Evolutionary conservation across 2,113 vertebrate species (phyloP).

Genomic region (Micromys minutus): DNA sequence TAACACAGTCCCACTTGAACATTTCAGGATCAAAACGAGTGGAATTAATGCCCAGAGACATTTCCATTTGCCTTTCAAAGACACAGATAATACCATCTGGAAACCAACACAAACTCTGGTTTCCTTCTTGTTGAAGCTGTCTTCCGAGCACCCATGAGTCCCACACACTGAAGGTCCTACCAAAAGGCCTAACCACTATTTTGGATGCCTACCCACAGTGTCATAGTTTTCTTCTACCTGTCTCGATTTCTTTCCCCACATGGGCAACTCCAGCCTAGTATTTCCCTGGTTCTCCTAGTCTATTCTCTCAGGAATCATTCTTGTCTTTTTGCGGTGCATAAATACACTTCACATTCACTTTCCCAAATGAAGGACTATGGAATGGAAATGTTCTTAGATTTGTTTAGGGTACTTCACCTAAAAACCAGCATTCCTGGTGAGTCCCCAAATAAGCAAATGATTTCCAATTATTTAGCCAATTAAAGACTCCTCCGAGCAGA

Average conservation of each 20-base stretch:
- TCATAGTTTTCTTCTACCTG: background rate
- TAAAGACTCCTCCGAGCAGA: background rate
- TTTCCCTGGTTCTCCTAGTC: background rate
- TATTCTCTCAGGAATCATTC: background rate
- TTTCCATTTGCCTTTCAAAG: background rate
- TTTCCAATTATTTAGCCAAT: background rate
- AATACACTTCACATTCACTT: background rate
- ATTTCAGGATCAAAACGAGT: background rate
- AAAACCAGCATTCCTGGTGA: background rate
- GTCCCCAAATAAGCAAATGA: background rate
- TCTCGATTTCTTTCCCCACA: accelerated
- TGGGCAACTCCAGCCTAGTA: background rate
- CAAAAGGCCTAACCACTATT: accelerated
- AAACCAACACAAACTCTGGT: background rate
- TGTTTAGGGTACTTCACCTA: background rate
- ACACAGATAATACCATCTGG: background rate
- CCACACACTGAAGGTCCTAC: background rate
- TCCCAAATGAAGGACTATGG: background rate
- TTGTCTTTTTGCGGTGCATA: background rate
- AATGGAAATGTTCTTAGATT: background rate
- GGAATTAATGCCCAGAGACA: background rate
- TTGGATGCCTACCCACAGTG: background rate
- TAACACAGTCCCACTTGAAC: background rate
- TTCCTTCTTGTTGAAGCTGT: background rate
- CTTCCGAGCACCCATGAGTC: background rate